Evolutionary conservation across 2,113 vertebrate species (phyloP).

Genomic region (Anolis carolinensis): DNA sequence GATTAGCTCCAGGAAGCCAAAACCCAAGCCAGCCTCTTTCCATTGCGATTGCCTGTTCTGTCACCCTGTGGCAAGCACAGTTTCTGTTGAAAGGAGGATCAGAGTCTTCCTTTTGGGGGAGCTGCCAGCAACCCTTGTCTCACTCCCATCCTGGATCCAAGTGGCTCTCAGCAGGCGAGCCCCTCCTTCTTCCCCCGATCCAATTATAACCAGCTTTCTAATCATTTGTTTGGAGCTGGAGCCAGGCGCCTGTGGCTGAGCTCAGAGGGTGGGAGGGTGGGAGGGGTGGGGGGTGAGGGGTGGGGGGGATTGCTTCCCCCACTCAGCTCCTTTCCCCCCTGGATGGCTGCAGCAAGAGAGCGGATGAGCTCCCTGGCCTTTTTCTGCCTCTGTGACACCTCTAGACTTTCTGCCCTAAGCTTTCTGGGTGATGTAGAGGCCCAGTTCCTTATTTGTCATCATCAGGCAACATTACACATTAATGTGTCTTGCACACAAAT

Average conservation of each 20-base stretch:
- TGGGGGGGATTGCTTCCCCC: rapidly evolving
- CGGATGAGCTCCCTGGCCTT: neutral
- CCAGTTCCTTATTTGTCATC: too few species aligned
- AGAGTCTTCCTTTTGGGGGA: conserved; percentile 28
- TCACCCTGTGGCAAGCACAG: conserved; percentile 19
- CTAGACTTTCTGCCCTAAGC: neutral
- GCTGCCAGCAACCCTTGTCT: conserved; percentile 6
- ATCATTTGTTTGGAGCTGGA: conserved; percentile 40
- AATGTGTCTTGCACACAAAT: neutral
- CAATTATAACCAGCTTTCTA: conserved; percentile 28
- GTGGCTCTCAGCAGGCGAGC: conserved; percentile 17
- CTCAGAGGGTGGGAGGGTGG: conserved; percentile 23
- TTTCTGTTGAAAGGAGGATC: conserved; percentile 26
- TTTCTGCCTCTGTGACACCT: neutral
- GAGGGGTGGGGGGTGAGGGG: neutral
- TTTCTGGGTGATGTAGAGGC: too few species aligned
- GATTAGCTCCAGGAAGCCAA: conserved; percentile 25
- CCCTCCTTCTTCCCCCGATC: conserved; percentile 28
- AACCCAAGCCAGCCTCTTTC: conserved; percentile 37
- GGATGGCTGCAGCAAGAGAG: neutral
- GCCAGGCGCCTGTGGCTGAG: conserved; percentile 40
- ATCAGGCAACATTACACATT: neutral
- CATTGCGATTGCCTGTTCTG: conserved; percentile 16
- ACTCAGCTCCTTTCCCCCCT: neutral
- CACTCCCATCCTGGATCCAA: conserved; percentile 12